Base-by-base conservation (phyloP, 2,797 vertebrate species). In the Alosa sapidissima region DNA sequence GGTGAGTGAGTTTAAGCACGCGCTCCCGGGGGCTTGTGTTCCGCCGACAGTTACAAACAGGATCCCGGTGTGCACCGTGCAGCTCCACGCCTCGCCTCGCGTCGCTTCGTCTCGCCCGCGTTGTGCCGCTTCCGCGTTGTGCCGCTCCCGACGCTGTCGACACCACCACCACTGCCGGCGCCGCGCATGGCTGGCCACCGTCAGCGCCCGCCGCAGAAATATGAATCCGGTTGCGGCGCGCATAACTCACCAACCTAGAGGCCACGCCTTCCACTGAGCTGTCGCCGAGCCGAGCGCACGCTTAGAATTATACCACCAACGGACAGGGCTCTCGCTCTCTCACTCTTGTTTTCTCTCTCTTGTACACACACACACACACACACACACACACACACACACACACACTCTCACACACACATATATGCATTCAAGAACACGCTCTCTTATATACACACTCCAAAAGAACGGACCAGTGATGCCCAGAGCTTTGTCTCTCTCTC, bases 11-110 rank as follows among this genome's bases (percentile, higher is more conserved):
- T 94, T 92, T 93, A 93, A 93, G 89, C 89, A 84, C 86, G 84
- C 83, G 81, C 89, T 94, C 93, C 93, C 92, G 84, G 81, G 89
- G 93, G 94, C 89, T 88, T 91, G 92, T 94, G 93, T 94, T 92
- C 92, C 91, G 91, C 89, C 93, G 93, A 94, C 93, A 92, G 93
- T 93, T 93, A 93, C 94, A 96, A 95, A 95, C 93, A 94, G 92
- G 92, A 93, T 93, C 91, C 91, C 87, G 86, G 91, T 81, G 93
- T 92, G 91, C 90, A 81, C 87, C 90, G 88, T 72, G 89, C 91
- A 28, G 41, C 41, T 41, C 41, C 41, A 41, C 3, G 3, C 41
- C 41, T 1, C 41, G 3, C 41, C 41, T 41, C 41, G 41, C 41
- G 41, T 1, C 41, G 3, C 41, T 41, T 41, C 41, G 1, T 3